Evolutionary conservation across 2,113 vertebrate species (phyloP).

Genomic region (Protobothrops flavoviridis): DNA sequence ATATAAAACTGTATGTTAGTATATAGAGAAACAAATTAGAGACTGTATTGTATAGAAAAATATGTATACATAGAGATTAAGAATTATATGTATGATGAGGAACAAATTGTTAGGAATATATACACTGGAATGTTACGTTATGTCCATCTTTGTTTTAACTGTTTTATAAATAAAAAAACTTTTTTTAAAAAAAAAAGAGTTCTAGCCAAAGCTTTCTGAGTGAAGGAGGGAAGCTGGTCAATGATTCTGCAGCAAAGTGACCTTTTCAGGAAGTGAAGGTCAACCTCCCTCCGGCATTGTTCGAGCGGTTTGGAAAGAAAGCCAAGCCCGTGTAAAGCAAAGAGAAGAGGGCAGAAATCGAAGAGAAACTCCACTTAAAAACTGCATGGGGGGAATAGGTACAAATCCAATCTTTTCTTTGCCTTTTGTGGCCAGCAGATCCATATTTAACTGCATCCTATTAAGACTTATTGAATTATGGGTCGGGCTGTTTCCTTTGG

Average conservation of each 20-base stretch:
- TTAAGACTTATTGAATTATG: not conserved
- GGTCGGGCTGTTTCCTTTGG: not conserved
- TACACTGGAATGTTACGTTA: no score
- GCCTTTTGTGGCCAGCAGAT: not conserved
- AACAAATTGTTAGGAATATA: no score
- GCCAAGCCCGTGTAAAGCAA: not conserved
- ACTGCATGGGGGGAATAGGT: not conserved
- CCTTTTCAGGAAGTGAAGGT: slow-evolving; percentile 15
- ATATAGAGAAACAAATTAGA: no score
- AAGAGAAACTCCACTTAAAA: not conserved
- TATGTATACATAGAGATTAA: no score
- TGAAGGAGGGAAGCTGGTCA: not conserved
- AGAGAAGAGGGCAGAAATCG: not conserved
- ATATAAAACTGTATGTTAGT: no score
- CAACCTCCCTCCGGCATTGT: not conserved
- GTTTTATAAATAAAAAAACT: no score
- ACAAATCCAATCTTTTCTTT: not conserved
- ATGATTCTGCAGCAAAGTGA: slow-evolving; percentile 1
- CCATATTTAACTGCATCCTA: not conserved
- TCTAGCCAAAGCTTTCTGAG: slow-evolving; percentile 4
- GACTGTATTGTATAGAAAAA: no score
- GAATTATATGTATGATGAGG: no score
- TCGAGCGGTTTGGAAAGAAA: not conserved
- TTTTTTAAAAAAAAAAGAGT: not conserved
- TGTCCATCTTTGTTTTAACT: no score